Evolutionary conservation across 2,888 invertebrate genomes (phyloP), one percentile per base, ranked within the genome.

Genomic region (Sarcophaga subvicina): DNA sequence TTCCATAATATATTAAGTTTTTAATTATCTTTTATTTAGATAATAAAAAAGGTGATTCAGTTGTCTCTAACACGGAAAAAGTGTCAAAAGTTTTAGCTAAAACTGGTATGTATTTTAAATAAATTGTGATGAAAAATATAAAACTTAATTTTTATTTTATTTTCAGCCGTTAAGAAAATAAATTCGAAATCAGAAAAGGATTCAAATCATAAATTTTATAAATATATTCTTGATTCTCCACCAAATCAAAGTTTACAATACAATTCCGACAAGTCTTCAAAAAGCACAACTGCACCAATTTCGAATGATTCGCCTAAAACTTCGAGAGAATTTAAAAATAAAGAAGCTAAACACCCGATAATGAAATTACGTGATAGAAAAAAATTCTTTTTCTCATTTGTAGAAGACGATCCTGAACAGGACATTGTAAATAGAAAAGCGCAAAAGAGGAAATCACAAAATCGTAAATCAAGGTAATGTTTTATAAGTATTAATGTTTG

Each of bases 281-380:
- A 69, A 27, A 49, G n/a, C 4, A 47, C 22, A 14, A 49, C 3
- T n/a, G 0, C 10, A 49, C 10, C 10, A 27, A 6, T 17, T 63
- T 1, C 27, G 17, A 22, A 11, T 49, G 59, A 80, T n/a, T 76
- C 80, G 2, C 49, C 62, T 3, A 80, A 71, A 62, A 66, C 59
- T n/a, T 75, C 70, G 4, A 71, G 3, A 59, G 63, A 20, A 6
- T 1, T 3, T 2, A 27, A 64, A 37, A 70, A 10, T 25, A 27
- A 45, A 14, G 69, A 17, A 0, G 20, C 22, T 6, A 64, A 78
- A 71, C 60, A 20, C 25, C 66, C 86, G 5, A 66, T 78, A 37
- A 73, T 60, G 62, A 72, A 45, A 25, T 54, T 79, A 2, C 69
- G 78, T 62, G 6, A 25, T 22, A 86, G 80, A 82, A 80, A 66